phyloP scores from a whole-genome alignment of 2,888 invertebrate genomes.

The Plebejus argus region DNA sequence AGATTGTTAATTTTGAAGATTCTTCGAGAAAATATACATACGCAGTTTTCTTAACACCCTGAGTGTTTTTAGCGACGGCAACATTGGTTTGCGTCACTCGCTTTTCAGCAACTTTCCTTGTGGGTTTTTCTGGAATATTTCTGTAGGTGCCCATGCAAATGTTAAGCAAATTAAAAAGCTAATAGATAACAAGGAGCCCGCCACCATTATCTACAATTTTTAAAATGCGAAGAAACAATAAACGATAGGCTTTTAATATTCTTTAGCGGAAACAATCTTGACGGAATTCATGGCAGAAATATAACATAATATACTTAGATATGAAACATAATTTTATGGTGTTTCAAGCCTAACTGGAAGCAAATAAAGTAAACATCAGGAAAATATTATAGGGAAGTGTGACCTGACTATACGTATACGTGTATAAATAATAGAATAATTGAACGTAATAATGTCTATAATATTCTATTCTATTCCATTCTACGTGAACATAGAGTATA shows the following conservation, averaged over 20 bases:
- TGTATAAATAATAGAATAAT: too few relatives aligned
- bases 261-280: background rate
- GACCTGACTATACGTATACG: too few relatives aligned
- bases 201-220: slow-evolving; percentile 31
- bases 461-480: too few relatives aligned
- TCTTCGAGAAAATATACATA: slow-evolving; percentile 45
- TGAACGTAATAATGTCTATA: too few relatives aligned
- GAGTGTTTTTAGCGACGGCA: slow-evolving; percentile 56
- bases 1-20: slow-evolving; percentile 39
- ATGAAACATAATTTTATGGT: too few relatives aligned
- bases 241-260: background rate
- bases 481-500: slow-evolving; percentile 41
- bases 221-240: background rate
- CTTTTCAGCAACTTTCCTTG: slow-evolving; percentile 57
- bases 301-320: too few relatives aligned
- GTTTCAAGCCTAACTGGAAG: background rate
- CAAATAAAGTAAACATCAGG: background rate
- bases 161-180: slow-evolving; percentile 20
- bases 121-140: slow-evolving; percentile 58
- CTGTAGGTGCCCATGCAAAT: slow-evolving; percentile 50
- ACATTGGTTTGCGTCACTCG: slow-evolving; percentile 49
- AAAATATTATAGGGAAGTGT: background rate
- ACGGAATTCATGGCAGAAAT: too few relatives aligned
- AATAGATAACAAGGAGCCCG: slow-evolving; percentile 41
- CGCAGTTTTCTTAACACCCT: slow-evolving; percentile 58